phyloP scores from a whole-genome alignment of 1,140 invertebrate genomes.

The Heliconius nattereri region DNA sequence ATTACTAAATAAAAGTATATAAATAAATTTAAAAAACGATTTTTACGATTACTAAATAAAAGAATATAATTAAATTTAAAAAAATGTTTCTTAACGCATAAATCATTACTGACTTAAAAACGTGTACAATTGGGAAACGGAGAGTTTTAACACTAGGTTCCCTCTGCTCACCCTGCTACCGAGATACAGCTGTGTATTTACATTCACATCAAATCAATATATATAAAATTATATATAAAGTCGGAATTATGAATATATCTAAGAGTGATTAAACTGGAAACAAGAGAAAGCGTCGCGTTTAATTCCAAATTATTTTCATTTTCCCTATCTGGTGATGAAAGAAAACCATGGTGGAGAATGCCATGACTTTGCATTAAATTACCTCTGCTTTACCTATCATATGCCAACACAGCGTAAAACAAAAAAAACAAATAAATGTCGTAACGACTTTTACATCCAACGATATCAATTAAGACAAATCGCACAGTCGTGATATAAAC shows the following conservation, averaged over 20 bases:
- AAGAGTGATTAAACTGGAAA: too few relatives aligned
- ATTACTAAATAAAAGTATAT: background rate
- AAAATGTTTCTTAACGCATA: background rate
- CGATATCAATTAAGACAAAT: background rate
- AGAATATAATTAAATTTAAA: background rate
- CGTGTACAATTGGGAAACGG: background rate
- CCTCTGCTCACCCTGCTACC: too few relatives aligned
- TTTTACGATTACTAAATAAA: background rate
- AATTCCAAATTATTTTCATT: too few relatives aligned
- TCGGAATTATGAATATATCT: too few relatives aligned
- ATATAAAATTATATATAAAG: too few relatives aligned
- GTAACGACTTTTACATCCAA: background rate
- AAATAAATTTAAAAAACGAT: too few relatives aligned
- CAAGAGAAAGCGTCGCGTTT: too few relatives aligned
- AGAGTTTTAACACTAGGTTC: too few relatives aligned
- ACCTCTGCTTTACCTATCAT: background rate
- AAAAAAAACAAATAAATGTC: background rate
- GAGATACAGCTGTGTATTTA: too few relatives aligned
- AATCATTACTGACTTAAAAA: background rate
- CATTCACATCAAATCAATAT: too few relatives aligned
- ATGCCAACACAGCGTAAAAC: too few relatives aligned
- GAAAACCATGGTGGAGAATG: background rate
- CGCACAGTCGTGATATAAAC: background rate
- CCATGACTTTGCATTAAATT: background rate
- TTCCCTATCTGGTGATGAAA: background rate